Base-by-base conservation (phyloP, 2,888 invertebrate species). In the Hypomecis atomaria region DNA sequence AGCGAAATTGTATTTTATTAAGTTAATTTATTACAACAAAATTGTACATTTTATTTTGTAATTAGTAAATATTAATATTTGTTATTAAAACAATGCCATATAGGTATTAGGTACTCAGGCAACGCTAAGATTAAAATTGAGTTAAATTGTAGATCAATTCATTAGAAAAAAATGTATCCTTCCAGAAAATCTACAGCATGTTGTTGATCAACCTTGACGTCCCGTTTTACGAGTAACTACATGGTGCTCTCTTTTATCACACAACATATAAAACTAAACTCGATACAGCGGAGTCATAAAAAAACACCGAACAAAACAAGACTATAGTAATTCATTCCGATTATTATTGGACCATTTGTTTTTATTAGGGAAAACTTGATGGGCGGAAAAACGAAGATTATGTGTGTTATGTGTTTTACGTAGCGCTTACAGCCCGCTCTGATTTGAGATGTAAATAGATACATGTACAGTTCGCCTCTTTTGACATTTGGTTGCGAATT, bases 311-410 rank as follows among this genome's bases (percentile, higher is more conserved):
- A 69, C 65, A 71, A 71, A 69, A 87, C 86, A 87, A 81, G 79
- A 81, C 82, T 79, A 77, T 78, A 81, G 78, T 81, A 77, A 81
- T 82, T 80, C 81, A 79, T 78, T 73, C 79, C 78, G 77, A 85
- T 88, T 89, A 87, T 86, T 76, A 85, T 86, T 84, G 90, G 81
- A 65, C 78, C 88, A 87, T 90, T 89, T 86, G 82, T 73, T 88
- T 89, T 90, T 89, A 89, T 84, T 78, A 82, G 77, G 70, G 74
- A 76, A 71, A 76, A 78, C 75, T 79, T 84, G 79, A 84, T 83
- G 81, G 75, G 71, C 62, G 74, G 71, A 65, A 74, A 69, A 74
- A 72, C 70, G 73, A 62, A 72, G 67, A 69, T 67, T 71, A 71
- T 71, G 70, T 67, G 72, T 74, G 78, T 76, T 75, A 74, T 60